Base-by-base conservation (phyloP, 2,113 vertebrate species). In the Ornithorhynchus anatinus region DNA sequence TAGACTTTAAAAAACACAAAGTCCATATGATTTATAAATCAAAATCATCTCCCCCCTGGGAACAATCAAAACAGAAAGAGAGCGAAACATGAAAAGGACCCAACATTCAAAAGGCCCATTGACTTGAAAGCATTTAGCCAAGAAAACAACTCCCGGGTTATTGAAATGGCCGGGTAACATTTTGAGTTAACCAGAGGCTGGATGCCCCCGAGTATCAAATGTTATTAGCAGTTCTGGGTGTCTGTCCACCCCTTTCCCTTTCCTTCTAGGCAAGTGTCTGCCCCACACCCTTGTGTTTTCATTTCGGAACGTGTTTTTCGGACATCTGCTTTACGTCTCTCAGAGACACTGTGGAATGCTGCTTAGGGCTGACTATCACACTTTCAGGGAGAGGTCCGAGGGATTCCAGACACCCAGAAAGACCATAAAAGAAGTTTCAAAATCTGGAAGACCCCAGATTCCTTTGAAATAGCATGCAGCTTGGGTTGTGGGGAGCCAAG, bases 11-110 rank as follows among this genome's bases (percentile, higher is more conserved):
- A 69, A 74, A 72, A 58, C n/a, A n/a, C n/a, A n/a, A n/a, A 37
- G 44, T 81, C 22, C 40, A 14, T 57, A 56, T 10, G 20, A 80
- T 84, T 66, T 79, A 61, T 73, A 81, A 77, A 77, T 77, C 67
- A 70, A 65, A 72, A 68, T 67, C 39, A 68, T 68, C 59, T 69
- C 67, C 42, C 78, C 67, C 75, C 73, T 33, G 75, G 75, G 72
- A 75, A 42, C 60, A 75, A 81, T 73, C 57, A 35, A 84, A 40
- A 85, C 72, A 75, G 52, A 84, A 40, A 85, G 69, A 75, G 52
- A 71, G 33, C 61, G 50, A 75, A 79, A 64, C 42, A 64, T 48
- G 70, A 64, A 69, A 78, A 85, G 48, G 23, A 75, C 36, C 53
- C 57, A 50, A 66, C 20, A 75, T 72, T 72, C 44, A 58, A 67